Base-by-base conservation (phyloP, 2,888 invertebrate genomes). In the Drosophila peninsularis region DNA sequence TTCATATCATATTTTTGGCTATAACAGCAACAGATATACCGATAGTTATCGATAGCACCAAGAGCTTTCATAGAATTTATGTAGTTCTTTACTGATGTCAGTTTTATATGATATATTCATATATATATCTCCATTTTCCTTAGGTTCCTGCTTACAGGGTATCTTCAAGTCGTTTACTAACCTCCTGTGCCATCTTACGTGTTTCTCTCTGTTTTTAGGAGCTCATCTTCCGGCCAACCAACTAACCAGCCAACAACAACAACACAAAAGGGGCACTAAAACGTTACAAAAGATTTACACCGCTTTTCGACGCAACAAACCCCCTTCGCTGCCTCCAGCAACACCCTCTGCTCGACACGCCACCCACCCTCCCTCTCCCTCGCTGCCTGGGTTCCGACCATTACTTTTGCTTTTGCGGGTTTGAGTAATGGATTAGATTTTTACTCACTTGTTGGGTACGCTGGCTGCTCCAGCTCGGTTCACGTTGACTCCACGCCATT, bases 361-460 rank as follows among this genome's bases (percentile, higher is more conserved):
- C 49, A 6, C 3, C 30, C 30, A 24, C 17, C 30, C 13, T 5
- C n/a, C 11, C 34, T 45, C 44, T 5, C 19, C 19, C 42, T 7
- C 42, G 42, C 7, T 58, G 7, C 37, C 30, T 47, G 62, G 60
- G 66, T 53, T 53, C 34, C 61, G 62, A 55, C 70, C 82, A 82
- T 83, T 88, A 85, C 68, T 82, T 82, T 80, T 75, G 67, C 75
- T 62, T 65, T 72, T 87, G 74, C 67, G 71, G 89, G 84, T 89
- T 88, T 86, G 86, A 86, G 89, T 86, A 86, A 86, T 86, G 86
- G 86, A 86, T 86, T 86, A 86, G 88, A 82, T 86, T 89, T 78
- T 84, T 85, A 76, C 85, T 78, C 71, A 78, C 88, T 88, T 81
- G 85, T 87, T 78, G 63, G 75, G 37, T 52, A 63, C 34, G 62